Percentiles rank a stretch among this genome's conserved stretches.
These are phyloP conservation scores for Proctacanthus coquilletti DNA, from an alignment of 1,140 invertebrate species.

Conservation along the genomic window DNA sequence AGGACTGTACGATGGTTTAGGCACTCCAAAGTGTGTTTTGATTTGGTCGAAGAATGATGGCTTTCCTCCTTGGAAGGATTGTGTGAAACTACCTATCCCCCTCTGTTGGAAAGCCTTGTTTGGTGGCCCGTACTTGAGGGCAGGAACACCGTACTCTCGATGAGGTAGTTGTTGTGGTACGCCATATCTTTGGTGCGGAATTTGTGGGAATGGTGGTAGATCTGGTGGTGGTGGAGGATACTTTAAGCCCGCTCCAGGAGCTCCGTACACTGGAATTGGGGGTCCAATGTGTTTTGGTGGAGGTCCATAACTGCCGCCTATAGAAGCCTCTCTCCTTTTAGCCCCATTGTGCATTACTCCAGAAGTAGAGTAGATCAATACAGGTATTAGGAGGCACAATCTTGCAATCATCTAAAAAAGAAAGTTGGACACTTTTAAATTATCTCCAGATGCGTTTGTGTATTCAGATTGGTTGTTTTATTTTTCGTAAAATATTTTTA, in stretches of 20 bases:
- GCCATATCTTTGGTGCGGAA: constrained; percentile 28
- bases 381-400: background rate
- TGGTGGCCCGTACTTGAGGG: constrained; percentile 22
- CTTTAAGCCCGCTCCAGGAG: constrained; percentile 25
- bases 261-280: constrained; percentile 24
- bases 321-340: constrained; percentile 7
- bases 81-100: constrained; percentile 14
- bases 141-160: constrained; percentile 21
- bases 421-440: too few species aligned
- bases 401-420: background rate
- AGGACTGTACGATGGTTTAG: constrained; percentile 31
- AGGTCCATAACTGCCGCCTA: constrained; percentile 16
- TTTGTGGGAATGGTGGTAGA: constrained; percentile 25
- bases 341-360: constrained; percentile 9
- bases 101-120: constrained; percentile 24
- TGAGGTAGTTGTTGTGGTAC: constrained; percentile 26
- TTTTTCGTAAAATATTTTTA: too few species aligned
- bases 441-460: too few species aligned
- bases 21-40: constrained; percentile 24
- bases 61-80: constrained; percentile 3
- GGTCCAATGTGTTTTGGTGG: constrained; percentile 22
- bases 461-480: too few species aligned
- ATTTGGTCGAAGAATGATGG: constrained; percentile 20
- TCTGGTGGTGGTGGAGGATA: constrained; percentile 29
- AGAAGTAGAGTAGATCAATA: constrained; percentile 3